phyloP scores from a whole-genome alignment of 1,140 invertebrate genomes.

The Procambarus virginalis region DNA sequence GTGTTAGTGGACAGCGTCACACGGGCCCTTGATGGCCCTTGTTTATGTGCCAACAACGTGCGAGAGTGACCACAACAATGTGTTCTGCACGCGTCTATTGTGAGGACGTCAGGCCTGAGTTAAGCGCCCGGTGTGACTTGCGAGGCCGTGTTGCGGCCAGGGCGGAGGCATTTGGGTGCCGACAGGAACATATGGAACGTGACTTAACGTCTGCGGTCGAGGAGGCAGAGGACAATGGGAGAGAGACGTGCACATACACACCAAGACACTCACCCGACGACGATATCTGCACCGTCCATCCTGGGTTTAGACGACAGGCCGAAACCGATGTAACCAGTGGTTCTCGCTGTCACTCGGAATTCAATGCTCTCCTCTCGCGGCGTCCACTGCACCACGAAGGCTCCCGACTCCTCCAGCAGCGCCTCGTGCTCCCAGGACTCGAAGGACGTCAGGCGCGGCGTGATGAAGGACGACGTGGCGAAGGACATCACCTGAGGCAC shows the following conservation, averaged over 20 bases:
- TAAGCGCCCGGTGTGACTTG: too few species aligned
- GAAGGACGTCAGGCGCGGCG: conserved; percentile 56
- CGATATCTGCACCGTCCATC: conserved; percentile 74
- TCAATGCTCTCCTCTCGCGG: conserved; percentile 70
- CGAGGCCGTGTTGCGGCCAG: too few species aligned
- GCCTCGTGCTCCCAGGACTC: conserved; percentile 68
- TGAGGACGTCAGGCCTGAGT: too few species aligned
- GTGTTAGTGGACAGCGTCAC: too few species aligned
- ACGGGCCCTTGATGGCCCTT: too few species aligned
- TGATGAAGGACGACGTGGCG: conserved; percentile 32
- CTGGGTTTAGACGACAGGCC: conserved; percentile 74
- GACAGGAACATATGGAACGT: too few species aligned
- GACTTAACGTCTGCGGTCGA: too few species aligned
- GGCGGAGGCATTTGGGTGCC: too few species aligned
- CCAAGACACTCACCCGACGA: conserved; percentile 73
- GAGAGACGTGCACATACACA: not conserved
- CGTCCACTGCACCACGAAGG: conserved; percentile 69
- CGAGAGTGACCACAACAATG: not conserved
- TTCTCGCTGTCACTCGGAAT: conserved; percentile 72
- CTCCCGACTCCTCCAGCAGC: conserved; percentile 57
- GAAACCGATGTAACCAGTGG: conserved; percentile 74
- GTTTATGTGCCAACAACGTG: not conserved
- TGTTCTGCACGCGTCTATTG: not conserved
- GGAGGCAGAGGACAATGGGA: conserved; percentile 18
- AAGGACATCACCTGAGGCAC: conserved; percentile 4